phyloP scores from a whole-genome alignment of 2,113 vertebrate genomes.

The Orycteropus afer region DNA sequence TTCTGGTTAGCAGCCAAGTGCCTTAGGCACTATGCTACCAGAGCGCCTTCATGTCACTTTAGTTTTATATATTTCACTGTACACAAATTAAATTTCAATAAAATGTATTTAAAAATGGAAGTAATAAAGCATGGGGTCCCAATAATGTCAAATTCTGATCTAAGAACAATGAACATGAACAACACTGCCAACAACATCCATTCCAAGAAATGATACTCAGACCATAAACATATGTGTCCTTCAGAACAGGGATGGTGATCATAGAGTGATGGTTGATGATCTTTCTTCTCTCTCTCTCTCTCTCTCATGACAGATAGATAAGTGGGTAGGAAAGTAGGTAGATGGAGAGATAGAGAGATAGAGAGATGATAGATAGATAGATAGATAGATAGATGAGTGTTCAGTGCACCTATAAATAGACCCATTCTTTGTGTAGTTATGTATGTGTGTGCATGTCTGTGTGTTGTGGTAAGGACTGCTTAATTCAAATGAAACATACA shows the following conservation, averaged over 20 bases:
- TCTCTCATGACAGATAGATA: not conserved
- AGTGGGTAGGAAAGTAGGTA: not conserved
- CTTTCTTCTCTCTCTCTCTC: not conserved
- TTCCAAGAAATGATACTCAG: not conserved
- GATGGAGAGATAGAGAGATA: not conserved
- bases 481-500: not conserved
- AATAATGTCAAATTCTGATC: not conserved
- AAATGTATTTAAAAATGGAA: too few species aligned
- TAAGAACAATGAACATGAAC: not conserved
- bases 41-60: too few species aligned
- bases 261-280: not conserved
- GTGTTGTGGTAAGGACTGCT: not conserved
- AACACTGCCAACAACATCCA: not conserved
- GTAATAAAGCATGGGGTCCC: not conserved
- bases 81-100: too few species aligned
- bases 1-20: too few species aligned
- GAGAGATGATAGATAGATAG: too few species aligned
- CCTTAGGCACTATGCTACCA: too few species aligned
- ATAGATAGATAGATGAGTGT: not conserved
- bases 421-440: not conserved
- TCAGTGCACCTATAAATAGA: not conserved
- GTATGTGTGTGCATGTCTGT: not conserved
- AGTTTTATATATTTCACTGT: too few species aligned
- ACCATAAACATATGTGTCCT: not conserved
- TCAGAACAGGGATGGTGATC: not conserved